Base-by-base conservation (phyloP, 2,113 vertebrate genomes). In the Rostratula benghalensis region DNA sequence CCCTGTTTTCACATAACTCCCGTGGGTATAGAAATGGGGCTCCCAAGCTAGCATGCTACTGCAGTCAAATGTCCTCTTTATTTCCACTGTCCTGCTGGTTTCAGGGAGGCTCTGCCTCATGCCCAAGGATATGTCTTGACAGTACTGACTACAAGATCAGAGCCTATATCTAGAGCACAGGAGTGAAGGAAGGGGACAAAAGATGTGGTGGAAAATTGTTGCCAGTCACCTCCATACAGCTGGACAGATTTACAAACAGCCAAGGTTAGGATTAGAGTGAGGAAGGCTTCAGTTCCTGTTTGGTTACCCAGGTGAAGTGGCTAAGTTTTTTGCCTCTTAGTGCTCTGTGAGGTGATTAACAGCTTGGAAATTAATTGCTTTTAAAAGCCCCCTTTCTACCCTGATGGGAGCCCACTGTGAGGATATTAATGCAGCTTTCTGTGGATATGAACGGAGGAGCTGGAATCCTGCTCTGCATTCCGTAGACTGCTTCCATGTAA, bases 401-500 rank as follows among this genome's bases (percentile, higher is more conserved):
- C 80, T n/a, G 67, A 46, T 37, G 22, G 50, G 35, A 87, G 35
- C 69, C 27, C 23, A 3, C 39, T 64, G 35, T 39, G 22, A 35
- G 54, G 50, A 65, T 1, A 0, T 19, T 59, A 68, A 41, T 17
- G 24, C 33, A 56, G 30, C 45, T 81, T 48, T 78, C 61, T 50
- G 19, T 16, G 9, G 22, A 39, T 56, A 10, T 1, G 1, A 10
- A 24, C 17, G 65, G 25, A 50, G 56, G 45, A 69, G n/a, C 35
- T 39, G 46, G 53, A 41, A 33, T 59, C 61, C 31, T 74, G 43
- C 56, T 73, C 45, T 70, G 50, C 43, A 8, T 74, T 35, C 67
- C 10, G 4, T 1, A 6, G 31, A 5, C 14, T 79, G 54, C 4
- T 16, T 33, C 37, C 24, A 2, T 5, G 12, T 4, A 33, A 24